These are phyloP conservation scores for Trematomus bernacchii DNA, from an alignment of 2,797 vertebrate genomes.

Conservation along the genomic window DNA sequence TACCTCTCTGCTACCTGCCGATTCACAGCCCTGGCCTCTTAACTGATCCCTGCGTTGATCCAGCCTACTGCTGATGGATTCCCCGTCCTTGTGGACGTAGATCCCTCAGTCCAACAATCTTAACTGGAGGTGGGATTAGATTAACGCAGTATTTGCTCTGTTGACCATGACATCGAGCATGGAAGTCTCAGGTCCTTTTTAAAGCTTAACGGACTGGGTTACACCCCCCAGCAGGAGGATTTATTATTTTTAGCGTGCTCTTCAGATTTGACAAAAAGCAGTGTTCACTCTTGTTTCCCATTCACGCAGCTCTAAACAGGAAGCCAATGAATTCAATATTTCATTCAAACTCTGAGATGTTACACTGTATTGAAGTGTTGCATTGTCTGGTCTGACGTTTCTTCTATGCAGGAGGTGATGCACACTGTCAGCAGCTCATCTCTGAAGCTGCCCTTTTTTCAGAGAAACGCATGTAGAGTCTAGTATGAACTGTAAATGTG, in stretches of 20 bases:
- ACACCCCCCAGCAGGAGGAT: not conserved
- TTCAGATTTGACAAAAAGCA: conserved; percentile 7
- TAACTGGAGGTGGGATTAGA: conserved; percentile 54
- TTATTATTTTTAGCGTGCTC: conserved; percentile 28
- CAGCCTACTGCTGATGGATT: conserved; percentile 50
- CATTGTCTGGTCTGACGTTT: conserved; percentile 5
- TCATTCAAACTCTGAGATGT: not conserved
- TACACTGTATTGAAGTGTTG: not conserved
- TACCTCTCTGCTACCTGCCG: conserved; percentile 24
- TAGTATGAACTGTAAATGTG: conserved; percentile 11
- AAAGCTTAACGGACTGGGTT: conserved; percentile 31
- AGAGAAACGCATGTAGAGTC: conserved; percentile 8
- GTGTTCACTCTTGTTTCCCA: not conserved
- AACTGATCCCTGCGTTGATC: conserved; percentile 54
- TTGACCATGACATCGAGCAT: conserved; percentile 3
- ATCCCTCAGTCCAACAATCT: conserved; percentile 52
- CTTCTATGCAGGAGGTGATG: conserved; percentile 24
- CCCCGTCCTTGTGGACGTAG: conserved; percentile 28
- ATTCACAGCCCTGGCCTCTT: conserved; percentile 19
- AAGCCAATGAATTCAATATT: not conserved
- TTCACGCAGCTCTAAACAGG: not conserved
- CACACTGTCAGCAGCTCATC: conserved; percentile 27
- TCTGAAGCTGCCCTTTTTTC: conserved; percentile 8
- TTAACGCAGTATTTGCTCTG: conserved; percentile 52
- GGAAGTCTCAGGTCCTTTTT: conserved; percentile 34